Base-by-base conservation (phyloP, 2,888 invertebrate species). In the Lepidocyrtinus sp. region DNA sequence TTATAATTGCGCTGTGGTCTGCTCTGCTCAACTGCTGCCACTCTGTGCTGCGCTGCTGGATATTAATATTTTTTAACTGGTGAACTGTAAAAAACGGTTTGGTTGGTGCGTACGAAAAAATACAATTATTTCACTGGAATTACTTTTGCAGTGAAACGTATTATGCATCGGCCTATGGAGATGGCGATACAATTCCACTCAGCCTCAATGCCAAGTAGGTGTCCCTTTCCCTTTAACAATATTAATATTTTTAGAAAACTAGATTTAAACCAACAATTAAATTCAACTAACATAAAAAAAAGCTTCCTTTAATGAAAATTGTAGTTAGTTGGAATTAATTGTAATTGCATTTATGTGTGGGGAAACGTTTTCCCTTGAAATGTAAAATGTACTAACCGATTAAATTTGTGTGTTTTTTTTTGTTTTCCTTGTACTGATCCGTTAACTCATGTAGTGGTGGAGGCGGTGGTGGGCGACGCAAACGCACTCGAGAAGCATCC, bases 141-240 rank as follows among this genome's bases (percentile, higher is more conserved):
- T 73, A 72, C 71, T 72, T 69, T 81, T 79, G 69, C 84, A 85
- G 86, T 81, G 84, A 83, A 73, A 84, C 83, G 55, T 85, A 86
- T 83, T 82, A 84, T 75, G n/a, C n/a, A n/a, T 77, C 84, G 63
- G 81, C 77, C 71, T 82, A 85, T 68, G 83, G 84, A 71, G 86
- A 86, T 82, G 86, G 84, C 64, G 85, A 86, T 72, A 86, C 86
- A 27, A 86, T 86, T 75, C 86, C 86, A 55, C 77, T 85, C 46
- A 81, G 82, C 71, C 81, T 85, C 73, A 84, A 79, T 72, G 84
- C 84, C 71, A 86, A 86, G 86, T 86, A 86, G 36, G 36, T 70
- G 83, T 85, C 64, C 67, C 70, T n/a, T n/a, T n/a, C n/a, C n/a
- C 26, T 69, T 69, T 77, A 78, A 69, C 63, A 22, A 2, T 64